Evolutionary conservation across 2,797 vertebrate species (phyloP), one percentile per base, ranked within the genome.

Genomic region (Crocodylus rhombifer): DNA sequence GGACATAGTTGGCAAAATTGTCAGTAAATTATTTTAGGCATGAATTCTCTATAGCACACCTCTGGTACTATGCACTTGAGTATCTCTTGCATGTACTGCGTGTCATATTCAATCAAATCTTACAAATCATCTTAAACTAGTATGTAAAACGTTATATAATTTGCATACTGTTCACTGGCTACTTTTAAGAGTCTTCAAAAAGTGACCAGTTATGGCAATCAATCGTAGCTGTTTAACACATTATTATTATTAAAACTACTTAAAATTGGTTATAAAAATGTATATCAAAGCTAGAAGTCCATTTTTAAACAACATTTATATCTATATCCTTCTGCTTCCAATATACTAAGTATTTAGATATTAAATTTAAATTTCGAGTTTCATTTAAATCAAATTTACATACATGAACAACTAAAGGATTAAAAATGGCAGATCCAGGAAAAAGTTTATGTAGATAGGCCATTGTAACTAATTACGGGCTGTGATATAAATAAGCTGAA

Each of bases 401-500:
- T 7, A 77, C 81, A 16, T 64, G 11, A 67, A 25, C 6, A 26
- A 23, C 23, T 71, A 71, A 71, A 42, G 23, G 36, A 93, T 80
- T 83, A 75, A 64, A 28, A 91, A 82, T 0, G 2, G 26, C 61
- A 95, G 67, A 8, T 87, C 5, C 63, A 69, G 77, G 57, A 83
- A 89, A 64, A 64, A 73, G 17, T 5, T 71, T 83, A 79, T 58
- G 95, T 30, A 84, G 55, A 74, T 1, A 90, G 10, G 74, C 1
- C 21, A 14, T 36, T 80, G 91, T 11, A 60, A 67, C 10, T 57
- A 77, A 82, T 67, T 12, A 76, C 0, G 82, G 67, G 25, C 25
- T 87, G 36, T 77, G 65, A 94, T 73, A 65, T 20, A 91, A 91
- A 28, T 82, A 57, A 85, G 1, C 63, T 57, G 85, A 96, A 93